Conservation (phyloP, 1,140 invertebrate species). For the Drosophila jambulina region DNA sequence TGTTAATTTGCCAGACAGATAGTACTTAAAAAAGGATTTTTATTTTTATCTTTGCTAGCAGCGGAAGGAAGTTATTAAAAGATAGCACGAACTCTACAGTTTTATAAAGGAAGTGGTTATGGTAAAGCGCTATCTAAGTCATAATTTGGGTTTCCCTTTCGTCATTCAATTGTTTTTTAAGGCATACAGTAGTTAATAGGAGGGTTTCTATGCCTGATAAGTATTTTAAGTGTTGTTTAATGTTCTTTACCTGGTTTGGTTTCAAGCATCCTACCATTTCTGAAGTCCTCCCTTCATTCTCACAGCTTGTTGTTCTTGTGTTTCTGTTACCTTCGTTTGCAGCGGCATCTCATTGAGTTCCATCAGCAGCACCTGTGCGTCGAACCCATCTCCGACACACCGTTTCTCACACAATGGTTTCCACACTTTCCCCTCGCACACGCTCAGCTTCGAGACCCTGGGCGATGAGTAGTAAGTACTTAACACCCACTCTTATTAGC, state of each 20-base stretch:
- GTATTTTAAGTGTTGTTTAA: too few relatives aligned
- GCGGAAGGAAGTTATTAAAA: slow-evolving; percentile 20
- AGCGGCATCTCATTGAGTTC: slow-evolving; percentile 75
- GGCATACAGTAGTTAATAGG: not conserved
- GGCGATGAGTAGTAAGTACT: slow-evolving; percentile 84
- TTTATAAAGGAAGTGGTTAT: slow-evolving; percentile 30
- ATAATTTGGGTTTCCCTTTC: not conserved
- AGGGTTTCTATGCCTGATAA: not conserved
- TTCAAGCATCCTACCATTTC: too few relatives aligned
- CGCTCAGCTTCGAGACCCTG: slow-evolving; percentile 73
- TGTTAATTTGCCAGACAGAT: slow-evolving; percentile 2
- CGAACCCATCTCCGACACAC: slow-evolving; percentile 60
- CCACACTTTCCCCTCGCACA: slow-evolving; percentile 71
- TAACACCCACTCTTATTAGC: slow-evolving; percentile 11
- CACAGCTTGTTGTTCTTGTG: slow-evolving; percentile 37
- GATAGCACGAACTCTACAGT: not conserved
- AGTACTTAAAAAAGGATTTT: not conserved
- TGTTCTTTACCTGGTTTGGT: not conserved
- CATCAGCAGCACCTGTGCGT: slow-evolving; percentile 51
- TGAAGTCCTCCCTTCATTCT: not conserved
- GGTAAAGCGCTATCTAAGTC: not conserved
- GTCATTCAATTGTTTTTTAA: not conserved
- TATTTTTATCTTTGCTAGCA: slow-evolving; percentile 1
- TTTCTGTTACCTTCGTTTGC: slow-evolving; percentile 44
- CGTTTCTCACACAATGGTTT: slow-evolving; percentile 65